A percentile compares a stretch with the other conserved stretches of the same genome.
phyloP scores from a whole-genome alignment of 1,140 invertebrate species.

The Apis florea region DNA sequence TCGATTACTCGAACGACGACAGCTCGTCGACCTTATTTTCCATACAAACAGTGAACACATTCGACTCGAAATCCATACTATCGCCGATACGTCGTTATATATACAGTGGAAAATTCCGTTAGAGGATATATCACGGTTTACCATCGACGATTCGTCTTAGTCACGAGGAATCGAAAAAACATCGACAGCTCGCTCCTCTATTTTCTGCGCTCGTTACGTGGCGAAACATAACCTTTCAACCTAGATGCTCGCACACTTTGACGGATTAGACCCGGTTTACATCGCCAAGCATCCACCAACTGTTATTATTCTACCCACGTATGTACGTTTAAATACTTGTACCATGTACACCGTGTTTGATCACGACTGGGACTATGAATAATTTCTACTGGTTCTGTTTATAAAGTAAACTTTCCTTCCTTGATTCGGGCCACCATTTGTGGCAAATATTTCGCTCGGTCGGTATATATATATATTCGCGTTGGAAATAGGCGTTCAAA shows the following conservation, averaged over 20 bases:
- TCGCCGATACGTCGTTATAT: background rate
- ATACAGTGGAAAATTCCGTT: constrained; percentile 27
- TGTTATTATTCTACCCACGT: background rate
- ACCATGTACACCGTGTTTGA: too few species aligned
- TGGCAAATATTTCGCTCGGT: background rate
- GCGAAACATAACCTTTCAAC: background rate
- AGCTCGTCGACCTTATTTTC: constrained; percentile 21
- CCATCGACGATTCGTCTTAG: constrained; percentile 46
- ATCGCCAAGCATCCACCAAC: background rate
- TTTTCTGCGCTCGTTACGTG: constrained; percentile 23
- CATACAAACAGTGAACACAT: constrained; percentile 15
- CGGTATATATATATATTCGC: too few species aligned
- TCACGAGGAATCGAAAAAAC: constrained; percentile 34
- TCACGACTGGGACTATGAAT: background rate
- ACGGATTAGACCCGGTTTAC: constrained; percentile 9
- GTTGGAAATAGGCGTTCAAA: too few species aligned
- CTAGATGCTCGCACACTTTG: background rate
- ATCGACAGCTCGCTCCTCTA: constrained; percentile 16
- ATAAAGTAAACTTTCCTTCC: background rate
- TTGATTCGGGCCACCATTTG: background rate
- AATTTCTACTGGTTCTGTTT: background rate
- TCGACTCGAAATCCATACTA: constrained; percentile 4
- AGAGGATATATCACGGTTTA: constrained; percentile 16
- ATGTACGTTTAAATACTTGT: background rate
- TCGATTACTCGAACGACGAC: constrained; percentile 30